Percentiles rank a stretch among this genome's conserved stretches.
Evolutionary conservation across 2,797 vertebrate genomes (phyloP).

Genomic region (Psittacula derbiana): DNA sequence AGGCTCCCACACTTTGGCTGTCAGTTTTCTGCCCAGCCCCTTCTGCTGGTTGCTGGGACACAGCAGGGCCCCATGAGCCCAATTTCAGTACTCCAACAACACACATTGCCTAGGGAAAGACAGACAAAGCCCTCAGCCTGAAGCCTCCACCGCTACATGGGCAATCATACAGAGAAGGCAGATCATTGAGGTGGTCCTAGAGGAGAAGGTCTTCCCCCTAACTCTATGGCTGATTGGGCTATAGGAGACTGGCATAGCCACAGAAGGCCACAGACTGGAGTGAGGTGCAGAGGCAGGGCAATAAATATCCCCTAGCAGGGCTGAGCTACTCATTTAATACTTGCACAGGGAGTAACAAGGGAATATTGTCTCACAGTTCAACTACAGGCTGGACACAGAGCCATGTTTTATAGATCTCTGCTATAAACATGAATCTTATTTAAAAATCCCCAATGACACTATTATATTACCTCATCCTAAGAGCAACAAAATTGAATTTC

Average conservation of each 20-base stretch:
- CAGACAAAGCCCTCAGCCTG: fast-evolving
- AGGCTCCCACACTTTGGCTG: not conserved
- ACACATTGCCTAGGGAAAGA: fast-evolving
- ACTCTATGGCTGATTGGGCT: not conserved
- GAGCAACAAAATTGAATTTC: conserved; percentile 5
- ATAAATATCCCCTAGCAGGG: not conserved
- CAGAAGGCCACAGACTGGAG: not conserved
- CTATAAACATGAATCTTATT: not conserved
- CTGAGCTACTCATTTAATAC: not conserved
- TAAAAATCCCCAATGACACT: not conserved
- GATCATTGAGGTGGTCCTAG: not conserved
- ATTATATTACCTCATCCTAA: not conserved
- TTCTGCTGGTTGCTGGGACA: not conserved
- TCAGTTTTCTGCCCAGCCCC: fast-evolving
- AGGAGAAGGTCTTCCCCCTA: not conserved
- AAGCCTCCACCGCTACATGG: fast-evolving
- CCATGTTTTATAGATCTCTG: not conserved
- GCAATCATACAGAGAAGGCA: not conserved
- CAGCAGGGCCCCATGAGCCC: not conserved
- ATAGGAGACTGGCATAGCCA: not conserved
- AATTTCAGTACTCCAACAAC: not conserved
- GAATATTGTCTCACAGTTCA: not conserved
- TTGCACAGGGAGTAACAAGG: not conserved
- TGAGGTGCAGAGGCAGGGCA: not conserved
- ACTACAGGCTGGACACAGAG: not conserved